phyloP scores from a whole-genome alignment of 2,797 vertebrate genomes.

The Cryptoblepharus egeriae region DNA sequence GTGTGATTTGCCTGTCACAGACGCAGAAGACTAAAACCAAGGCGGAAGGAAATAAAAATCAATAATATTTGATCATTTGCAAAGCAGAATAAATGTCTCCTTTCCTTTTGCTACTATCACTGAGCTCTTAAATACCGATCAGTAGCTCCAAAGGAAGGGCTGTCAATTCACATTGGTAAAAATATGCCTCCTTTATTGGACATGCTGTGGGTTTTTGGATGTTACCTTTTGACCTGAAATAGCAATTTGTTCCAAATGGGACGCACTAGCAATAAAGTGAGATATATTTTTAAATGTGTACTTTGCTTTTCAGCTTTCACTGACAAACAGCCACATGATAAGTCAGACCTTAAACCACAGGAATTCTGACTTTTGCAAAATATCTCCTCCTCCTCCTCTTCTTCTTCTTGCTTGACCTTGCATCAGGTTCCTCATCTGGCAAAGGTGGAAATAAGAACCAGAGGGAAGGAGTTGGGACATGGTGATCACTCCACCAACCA shows the following conservation, averaged over 20 bases:
- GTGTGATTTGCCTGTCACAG: conserved; percentile 8
- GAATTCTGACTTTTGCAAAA: no score
- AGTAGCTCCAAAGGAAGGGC: neutral
- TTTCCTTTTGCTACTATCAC: neutral
- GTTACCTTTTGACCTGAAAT: neutral
- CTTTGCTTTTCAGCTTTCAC: neutral
- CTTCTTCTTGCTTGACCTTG: no score
- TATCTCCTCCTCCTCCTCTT: no score
- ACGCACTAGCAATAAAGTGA: neutral
- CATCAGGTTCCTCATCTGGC: no score
- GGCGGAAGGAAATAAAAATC: conserved; percentile 15
- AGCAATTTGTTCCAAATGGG: neutral
- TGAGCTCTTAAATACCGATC: conserved; percentile 8
- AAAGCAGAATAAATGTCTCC: conserved; percentile 9
- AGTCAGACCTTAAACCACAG: no score
- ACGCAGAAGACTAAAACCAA: neutral
- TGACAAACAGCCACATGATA: no score
- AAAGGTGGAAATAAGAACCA: no score
- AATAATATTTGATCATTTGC: conserved; percentile 20
- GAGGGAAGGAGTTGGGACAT: no score
- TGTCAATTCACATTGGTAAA: neutral
- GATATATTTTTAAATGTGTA: no score
- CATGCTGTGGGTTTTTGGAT: neutral
- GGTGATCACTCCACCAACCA: no score
- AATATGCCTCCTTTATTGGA: neutral